Percentiles rank a stretch among this genome's conserved stretches.
These are phyloP conservation scores for Drosophila leonis DNA, from an alignment of 2,888 invertebrate genomes.

Conservation along the genomic window DNA sequence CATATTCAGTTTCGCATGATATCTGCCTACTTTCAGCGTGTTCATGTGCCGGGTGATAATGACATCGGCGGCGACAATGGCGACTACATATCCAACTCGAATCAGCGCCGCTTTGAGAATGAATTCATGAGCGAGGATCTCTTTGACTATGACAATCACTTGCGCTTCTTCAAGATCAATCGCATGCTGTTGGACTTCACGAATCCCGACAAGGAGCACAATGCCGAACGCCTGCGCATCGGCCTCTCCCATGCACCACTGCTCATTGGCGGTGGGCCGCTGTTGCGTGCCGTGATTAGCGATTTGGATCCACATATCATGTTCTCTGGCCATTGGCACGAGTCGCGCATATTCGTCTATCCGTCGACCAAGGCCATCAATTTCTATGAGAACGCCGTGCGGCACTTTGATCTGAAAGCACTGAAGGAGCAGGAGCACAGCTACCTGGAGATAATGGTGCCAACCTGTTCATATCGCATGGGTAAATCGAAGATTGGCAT, in stretches of 20 bases:
- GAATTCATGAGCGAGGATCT: conserved; percentile 91
- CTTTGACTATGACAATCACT: conserved; percentile 87
- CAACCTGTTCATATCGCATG: conserved; percentile 98
- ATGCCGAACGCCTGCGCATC: conserved; percentile 85
- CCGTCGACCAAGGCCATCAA: conserved; percentile 83
- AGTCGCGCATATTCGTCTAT: conserved; percentile 84
- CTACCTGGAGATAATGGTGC: conserved; percentile 93
- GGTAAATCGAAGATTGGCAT: conserved; percentile 94
- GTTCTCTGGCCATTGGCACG: conserved; percentile 90
- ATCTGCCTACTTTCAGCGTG: conserved; percentile 87
- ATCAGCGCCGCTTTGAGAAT: conserved; percentile 90
- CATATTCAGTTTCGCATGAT: conserved; percentile 70
- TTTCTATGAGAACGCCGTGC: conserved; percentile 81
- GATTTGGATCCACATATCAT: conserved; percentile 89
- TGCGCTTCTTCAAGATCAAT: conserved; percentile 91
- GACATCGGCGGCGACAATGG: conserved; percentile 98
- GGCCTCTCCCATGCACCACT: conserved; percentile 91
- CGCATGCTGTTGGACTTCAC: conserved; percentile 89
- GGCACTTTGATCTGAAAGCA: conserved; percentile 79
- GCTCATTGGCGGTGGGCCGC: conserved; percentile 84
- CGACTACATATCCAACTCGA: conserved; percentile 88
- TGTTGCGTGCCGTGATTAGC: conserved; percentile 86
- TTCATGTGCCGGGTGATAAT: conserved; percentile 98
- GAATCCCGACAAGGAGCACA: conserved; percentile 85
- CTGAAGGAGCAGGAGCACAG: conserved; percentile 83